Evolutionary conservation across 2,888 invertebrate genomes (phyloP).

Genomic region (Meteorus colon): DNA sequence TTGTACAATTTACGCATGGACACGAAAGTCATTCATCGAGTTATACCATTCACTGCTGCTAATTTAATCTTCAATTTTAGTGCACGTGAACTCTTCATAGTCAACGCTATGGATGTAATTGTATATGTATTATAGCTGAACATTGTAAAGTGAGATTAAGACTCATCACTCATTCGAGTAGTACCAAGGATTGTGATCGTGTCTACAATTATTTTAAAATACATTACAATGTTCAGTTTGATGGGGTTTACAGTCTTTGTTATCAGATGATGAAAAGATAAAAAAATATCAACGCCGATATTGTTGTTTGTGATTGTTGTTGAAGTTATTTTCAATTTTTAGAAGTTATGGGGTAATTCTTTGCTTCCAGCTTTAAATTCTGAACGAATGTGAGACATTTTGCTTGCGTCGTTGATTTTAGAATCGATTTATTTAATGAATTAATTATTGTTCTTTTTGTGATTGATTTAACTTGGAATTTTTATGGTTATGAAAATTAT

Average conservation of each 20-base stretch:
- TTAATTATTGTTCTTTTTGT: not conserved
- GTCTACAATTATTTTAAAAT: not conserved
- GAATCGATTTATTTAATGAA: not conserved
- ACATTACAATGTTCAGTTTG: not conserved
- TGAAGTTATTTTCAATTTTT: no score
- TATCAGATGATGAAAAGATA: not conserved
- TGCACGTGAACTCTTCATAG: conserved; percentile 25
- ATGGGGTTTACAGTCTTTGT: not conserved
- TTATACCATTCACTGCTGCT: conserved; percentile 66
- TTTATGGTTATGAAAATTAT: no score
- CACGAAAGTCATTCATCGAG: conserved; percentile 67
- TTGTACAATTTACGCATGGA: conserved; percentile 71
- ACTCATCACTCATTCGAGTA: not conserved
- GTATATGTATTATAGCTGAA: not conserved
- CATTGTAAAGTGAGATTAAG: not conserved
- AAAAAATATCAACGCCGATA: not conserved
- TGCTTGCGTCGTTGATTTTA: not conserved
- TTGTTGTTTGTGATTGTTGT: not conserved
- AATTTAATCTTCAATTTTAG: conserved; percentile 64
- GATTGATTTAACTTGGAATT: not conserved
- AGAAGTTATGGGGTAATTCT: no score
- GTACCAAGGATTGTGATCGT: not conserved
- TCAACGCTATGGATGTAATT: not conserved
- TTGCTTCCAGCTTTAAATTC: no score
- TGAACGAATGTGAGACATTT: no score